Base-by-base conservation (phyloP, 2,888 invertebrate species). In the Acrocyrtus sp. region DNA sequence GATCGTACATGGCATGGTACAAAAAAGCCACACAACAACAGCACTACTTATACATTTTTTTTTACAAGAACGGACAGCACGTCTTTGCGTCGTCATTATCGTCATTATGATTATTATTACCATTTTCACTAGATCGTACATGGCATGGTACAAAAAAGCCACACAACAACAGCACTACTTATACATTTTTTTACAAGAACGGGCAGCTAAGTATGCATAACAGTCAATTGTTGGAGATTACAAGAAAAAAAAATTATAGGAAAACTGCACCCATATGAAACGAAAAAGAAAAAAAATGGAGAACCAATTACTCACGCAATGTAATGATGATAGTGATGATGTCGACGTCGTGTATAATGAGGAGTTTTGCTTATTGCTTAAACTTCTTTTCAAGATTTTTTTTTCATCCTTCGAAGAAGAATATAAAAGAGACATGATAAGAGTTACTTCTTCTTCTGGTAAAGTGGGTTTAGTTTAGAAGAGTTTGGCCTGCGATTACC, bases 271-370 rank as follows among this genome's bases (percentile, higher is more conserved):
- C 27, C 21, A 5, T 50, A 61, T 50, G 17, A 50, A 24, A 21
- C 2, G n/a, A 17, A 39, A 19, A 51, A 17, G 22, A 19, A 22
- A 43, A 27, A 43, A 54, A 43, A 45, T 54, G 24, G 45, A 57
- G 56, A 57, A 39, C 48, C 66, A 66, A 66, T 66, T 66, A 66
- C 66, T 66, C 66, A 66, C 66, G 66, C 66, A 66, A 66, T 66
- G 56, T 56, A 63, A 63, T 63, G 56, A 57, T 29, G 57, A 57
- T 27, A 56, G 45, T 6, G n/a, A 15, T 45, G 27, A 21, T 34
- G 34, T 34, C 6, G 34, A 34, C 34, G 27, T 24, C 10, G 54
- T 39, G 22, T 43, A 56, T 48, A 54, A 66, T 66, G 66, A 48
- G 47, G 27, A 51, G 43, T 51, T 63, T 62, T 39, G 34, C 57